Percentiles rank a stretch among this genome's conserved stretches.
Conservation (phyloP, 2,797 vertebrate genomes). For the Arnoldichthys spilopterus region DNA sequence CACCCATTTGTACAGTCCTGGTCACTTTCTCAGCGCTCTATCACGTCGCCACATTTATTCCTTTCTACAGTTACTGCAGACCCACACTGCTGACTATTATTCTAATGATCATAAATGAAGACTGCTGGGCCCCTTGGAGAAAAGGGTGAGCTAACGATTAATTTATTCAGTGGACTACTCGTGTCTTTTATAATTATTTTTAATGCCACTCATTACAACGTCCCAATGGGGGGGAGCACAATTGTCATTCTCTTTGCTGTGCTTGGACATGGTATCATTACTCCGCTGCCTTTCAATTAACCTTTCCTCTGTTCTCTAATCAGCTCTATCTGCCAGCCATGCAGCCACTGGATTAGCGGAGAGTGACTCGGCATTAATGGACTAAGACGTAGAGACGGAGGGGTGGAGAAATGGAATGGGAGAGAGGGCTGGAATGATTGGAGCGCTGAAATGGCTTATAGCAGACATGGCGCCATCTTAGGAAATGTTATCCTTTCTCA, state of each 20-base stretch:
- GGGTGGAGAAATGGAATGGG: slow-evolving; percentile 30
- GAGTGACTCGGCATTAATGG: slow-evolving; percentile 64
- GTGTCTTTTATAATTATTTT: slow-evolving; percentile 76
- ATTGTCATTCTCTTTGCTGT: slow-evolving; percentile 58
- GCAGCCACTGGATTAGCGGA: slow-evolving; percentile 57
- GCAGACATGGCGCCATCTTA: slow-evolving; percentile 1
- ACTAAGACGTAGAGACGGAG: slow-evolving; percentile 45
- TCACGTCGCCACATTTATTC: slow-evolving; percentile 7
- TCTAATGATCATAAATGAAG: slow-evolving; percentile 59
- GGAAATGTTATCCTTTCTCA: slow-evolving; percentile 17
- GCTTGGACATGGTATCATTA: slow-evolving; percentile 71
- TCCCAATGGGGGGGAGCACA: slow-evolving; percentile 56
- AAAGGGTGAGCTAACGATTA: slow-evolving; percentile 61
- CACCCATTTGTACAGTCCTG: not conserved
- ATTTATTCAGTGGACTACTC: slow-evolving; percentile 68
- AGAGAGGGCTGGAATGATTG: slow-evolving; percentile 4
- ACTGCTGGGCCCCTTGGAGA: slow-evolving; percentile 45
- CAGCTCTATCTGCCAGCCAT: slow-evolving; percentile 63
- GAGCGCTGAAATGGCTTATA: slow-evolving; percentile 1
- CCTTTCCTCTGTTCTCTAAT: slow-evolving; percentile 66
- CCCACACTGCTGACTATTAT: slow-evolving; percentile 45
- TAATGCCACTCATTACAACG: slow-evolving; percentile 73
- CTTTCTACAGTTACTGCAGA: slow-evolving; percentile 2
- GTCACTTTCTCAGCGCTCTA: not conserved
- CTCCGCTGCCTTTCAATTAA: slow-evolving; percentile 69